Percentiles rank a stretch among this genome's conserved stretches.
These are phyloP conservation scores for Orbicella faveolata DNA, from an alignment of 64 coral and sea anemone genomes.

Conservation along the genomic window DNA sequence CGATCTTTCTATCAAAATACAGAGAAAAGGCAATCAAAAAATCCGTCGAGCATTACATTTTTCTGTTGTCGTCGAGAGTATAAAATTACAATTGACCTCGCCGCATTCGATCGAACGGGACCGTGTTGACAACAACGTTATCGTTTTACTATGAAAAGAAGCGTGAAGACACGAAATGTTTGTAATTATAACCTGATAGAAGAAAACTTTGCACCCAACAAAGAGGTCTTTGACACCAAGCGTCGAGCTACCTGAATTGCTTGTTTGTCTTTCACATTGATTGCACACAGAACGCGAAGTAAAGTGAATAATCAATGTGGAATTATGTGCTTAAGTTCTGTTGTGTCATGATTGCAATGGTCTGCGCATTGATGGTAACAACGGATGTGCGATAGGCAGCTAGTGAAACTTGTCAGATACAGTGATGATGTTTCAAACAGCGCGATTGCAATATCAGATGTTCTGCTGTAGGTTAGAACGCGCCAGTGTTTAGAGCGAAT, in stretches of 20 bases:
- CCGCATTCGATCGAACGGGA: neutral
- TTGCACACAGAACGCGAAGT: neutral
- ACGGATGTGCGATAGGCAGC: neutral
- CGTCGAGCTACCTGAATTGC: neutral
- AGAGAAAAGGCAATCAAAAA: neutral
- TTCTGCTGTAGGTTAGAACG: neutral
- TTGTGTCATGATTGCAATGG: neutral
- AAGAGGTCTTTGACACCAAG: neutral
- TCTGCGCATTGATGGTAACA: too few species aligned
- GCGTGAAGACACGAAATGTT: too few species aligned
- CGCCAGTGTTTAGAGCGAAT: neutral
- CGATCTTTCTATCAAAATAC: neutral
- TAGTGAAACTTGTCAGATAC: neutral
- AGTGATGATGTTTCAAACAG: too few species aligned
- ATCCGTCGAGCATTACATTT: neutral
- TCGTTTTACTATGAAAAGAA: neutral
- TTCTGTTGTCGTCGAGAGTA: neutral
- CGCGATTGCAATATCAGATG: neutral
- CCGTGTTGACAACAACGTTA: neutral
- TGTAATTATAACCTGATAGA: too few species aligned
- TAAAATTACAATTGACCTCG: neutral
- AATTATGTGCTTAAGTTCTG: neutral
- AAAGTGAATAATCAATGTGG: neutral
- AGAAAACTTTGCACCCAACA: neutral
- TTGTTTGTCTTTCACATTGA: neutral